Percentiles rank a stretch among this genome's conserved stretches.
Conservation (phyloP, 2,888 invertebrate genomes). For the Epirrita christyi region DNA sequence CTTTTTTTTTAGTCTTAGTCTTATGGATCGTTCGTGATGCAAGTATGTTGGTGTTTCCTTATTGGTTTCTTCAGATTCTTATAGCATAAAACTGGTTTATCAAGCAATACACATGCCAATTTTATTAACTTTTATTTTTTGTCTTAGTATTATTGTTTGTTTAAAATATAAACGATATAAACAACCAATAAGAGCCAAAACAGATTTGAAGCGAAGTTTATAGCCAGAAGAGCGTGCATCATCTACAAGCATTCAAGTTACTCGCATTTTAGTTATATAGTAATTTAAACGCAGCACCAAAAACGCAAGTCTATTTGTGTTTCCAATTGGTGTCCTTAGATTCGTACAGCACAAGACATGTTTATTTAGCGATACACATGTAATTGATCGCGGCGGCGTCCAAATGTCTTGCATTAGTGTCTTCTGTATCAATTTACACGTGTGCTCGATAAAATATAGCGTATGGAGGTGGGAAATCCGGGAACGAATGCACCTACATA, state of each 20-base stretch:
- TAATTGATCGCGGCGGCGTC: slow-evolving; percentile 64
- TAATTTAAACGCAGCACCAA: not conserved
- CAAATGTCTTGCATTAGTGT: slow-evolving; percentile 55
- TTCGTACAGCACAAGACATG: slow-evolving; percentile 34
- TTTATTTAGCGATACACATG: slow-evolving; percentile 77
- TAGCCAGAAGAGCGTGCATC: too few species aligned
- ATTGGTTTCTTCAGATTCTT: too few species aligned
- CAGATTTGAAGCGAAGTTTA: too few species aligned
- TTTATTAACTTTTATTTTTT: too few species aligned
- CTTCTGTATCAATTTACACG: slow-evolving; percentile 39
- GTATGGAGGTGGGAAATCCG: slow-evolving; percentile 27
- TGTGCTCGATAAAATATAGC: slow-evolving; percentile 11
- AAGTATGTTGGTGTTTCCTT: too few species aligned
- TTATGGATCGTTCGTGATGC: too few species aligned
- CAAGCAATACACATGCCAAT: too few species aligned
- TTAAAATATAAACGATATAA: too few species aligned
- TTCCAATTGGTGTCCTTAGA: slow-evolving; percentile 25
- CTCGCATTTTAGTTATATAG: not conserved
- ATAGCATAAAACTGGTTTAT: too few species aligned
- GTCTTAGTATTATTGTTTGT: too few species aligned
- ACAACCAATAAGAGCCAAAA: too few species aligned
- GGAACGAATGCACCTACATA: slow-evolving; percentile 7
- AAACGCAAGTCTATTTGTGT: slow-evolving; percentile 25
- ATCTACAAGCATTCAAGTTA: not conserved
- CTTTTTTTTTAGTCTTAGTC: too few species aligned